Percentiles rank a stretch among this genome's conserved stretches.
phyloP scores from a whole-genome alignment of 2,113 vertebrate species.

The Rhea pennata region DNA sequence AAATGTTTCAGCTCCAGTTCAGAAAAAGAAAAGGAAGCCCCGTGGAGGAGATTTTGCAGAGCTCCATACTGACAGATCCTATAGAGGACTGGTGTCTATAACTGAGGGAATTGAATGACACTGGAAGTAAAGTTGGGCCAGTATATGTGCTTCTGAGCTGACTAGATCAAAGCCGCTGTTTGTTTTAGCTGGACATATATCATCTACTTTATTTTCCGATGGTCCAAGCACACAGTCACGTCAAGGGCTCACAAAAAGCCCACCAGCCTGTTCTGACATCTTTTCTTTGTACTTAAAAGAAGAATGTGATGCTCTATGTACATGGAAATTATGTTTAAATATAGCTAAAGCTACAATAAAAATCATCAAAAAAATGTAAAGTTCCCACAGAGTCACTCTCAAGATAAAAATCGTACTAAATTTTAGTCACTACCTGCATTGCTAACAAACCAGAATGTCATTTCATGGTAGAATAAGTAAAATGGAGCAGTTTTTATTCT shows the following conservation, averaged over 20 bases:
- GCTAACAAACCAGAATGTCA: slow-evolving; percentile 58
- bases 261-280: neutral
- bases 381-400: slow-evolving; percentile 9
- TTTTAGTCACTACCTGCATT: slow-evolving; percentile 44
- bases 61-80: neutral
- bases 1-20: neutral
- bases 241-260: neutral
- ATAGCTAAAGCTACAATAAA: slow-evolving; percentile 31
- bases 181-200: neutral
- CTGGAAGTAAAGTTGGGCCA: neutral
- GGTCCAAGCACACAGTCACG: neutral
- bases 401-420: slow-evolving; percentile 45
- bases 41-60: neutral
- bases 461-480: slow-evolving; percentile 43
- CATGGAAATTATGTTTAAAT: slow-evolving; percentile 52
- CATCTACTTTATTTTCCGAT: neutral
- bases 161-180: neutral
- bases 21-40: neutral
- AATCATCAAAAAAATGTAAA: slow-evolving; percentile 35
- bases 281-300: slow-evolving; percentile 10
- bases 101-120: neutral
- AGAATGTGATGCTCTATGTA: slow-evolving; percentile 1
- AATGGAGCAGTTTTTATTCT: slow-evolving; percentile 53
- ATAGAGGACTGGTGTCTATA: neutral
- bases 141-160: neutral